phyloP scores from a whole-genome alignment of 2,113 vertebrate species.

The Nicator chloris region DNA sequence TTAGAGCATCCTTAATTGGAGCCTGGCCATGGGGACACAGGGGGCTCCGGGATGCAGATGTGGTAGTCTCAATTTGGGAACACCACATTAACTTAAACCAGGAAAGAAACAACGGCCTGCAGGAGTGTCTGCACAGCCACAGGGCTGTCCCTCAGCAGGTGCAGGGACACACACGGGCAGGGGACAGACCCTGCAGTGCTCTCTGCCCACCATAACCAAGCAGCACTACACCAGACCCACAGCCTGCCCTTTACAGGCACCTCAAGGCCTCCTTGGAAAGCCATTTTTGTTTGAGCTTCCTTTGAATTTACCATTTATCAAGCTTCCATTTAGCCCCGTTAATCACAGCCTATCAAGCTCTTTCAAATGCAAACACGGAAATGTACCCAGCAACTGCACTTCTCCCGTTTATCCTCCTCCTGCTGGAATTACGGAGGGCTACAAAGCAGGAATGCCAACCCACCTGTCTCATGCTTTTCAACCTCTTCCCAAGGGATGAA shows the following conservation, averaged over 20 bases:
- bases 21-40: neutral
- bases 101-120: fast-evolving
- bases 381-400: slow-evolving; percentile 48
- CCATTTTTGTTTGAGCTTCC: slow-evolving; percentile 27
- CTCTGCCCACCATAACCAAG: neutral
- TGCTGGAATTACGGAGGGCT: slow-evolving; percentile 44
- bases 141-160: neutral
- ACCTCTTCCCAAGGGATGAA: neutral
- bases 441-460: neutral
- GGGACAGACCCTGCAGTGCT: fast-evolving
- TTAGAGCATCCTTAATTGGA: slow-evolving; percentile 31
- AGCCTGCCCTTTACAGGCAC: neutral
- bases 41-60: neutral
- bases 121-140: neutral
- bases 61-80: neutral
- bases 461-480: slow-evolving; percentile 35
- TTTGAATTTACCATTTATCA: slow-evolving; percentile 40
- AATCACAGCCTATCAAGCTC: slow-evolving; percentile 64
- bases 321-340: slow-evolving; percentile 57
- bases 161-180: neutral
- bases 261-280: slow-evolving; percentile 20
- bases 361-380: slow-evolving; percentile 66
- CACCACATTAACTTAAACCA: neutral
- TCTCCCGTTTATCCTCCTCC: slow-evolving; percentile 42
- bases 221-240: neutral